phyloP scores from a whole-genome alignment of 2,113 vertebrate genomes.

The Noctilio leporinus region DNA sequence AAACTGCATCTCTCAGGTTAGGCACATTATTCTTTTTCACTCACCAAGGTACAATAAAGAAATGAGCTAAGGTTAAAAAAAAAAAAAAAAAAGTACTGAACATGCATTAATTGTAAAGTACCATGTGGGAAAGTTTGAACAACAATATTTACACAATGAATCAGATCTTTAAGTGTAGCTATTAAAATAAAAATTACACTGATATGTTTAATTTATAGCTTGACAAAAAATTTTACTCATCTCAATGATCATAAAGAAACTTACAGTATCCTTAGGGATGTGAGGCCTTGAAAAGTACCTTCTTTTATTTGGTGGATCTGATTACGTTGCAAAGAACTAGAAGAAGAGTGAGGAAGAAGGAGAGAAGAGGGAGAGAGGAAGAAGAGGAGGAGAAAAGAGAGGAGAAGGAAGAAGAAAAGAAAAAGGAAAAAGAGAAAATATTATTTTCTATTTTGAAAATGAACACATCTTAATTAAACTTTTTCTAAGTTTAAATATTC shows the following conservation, averaged over 20 bases:
- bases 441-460: neutral
- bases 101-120: neutral
- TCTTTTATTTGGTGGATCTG: conserved; percentile 86
- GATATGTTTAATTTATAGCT: neutral
- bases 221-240: neutral
- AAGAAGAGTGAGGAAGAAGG: neutral
- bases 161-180: neutral
- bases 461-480: neutral
- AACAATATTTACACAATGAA: neutral
- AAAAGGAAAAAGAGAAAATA: neutral
- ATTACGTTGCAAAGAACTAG: conserved; percentile 94
- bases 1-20: neutral
- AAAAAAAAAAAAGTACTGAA: neutral
- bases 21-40: neutral
- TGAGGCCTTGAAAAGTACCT: conserved; percentile 88
- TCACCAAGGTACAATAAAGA: neutral
- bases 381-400: neutral
- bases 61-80: neutral
- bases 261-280: conserved; percentile 90
- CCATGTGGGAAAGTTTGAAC: neutral
- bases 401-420: neutral
- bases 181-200: neutral
- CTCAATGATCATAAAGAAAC: conserved; percentile 63
- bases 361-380: neutral
- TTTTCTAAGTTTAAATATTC: neutral